A percentile compares a stretch with the other conserved stretches of the same genome.
These are phyloP conservation scores for Neoitamus cyanurus DNA, from an alignment of 2,888 invertebrate species.

Conservation along the genomic window DNA sequence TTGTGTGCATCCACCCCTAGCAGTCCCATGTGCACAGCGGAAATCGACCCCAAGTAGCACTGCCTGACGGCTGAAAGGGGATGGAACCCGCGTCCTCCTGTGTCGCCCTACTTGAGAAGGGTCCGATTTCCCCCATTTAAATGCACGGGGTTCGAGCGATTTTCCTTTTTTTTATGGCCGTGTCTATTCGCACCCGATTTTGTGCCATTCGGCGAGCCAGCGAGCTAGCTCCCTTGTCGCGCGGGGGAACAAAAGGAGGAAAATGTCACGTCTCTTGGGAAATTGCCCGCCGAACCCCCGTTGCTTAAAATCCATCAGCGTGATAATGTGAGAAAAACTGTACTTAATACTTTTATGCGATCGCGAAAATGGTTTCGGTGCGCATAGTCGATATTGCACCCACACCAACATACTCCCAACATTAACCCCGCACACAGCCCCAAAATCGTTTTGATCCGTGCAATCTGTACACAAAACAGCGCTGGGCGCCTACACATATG, in stretches of 20 bases:
- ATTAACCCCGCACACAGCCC: background rate
- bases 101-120: background rate
- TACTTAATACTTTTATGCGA: constrained; percentile 10
- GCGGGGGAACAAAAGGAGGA: background rate
- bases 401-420: background rate
- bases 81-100: background rate
- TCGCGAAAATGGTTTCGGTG: constrained; percentile 7
- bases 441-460: background rate
- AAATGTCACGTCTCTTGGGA: background rate
- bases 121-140: constrained; percentile 25
- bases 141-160: background rate
- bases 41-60: background rate
- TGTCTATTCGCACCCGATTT: background rate
- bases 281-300: background rate
- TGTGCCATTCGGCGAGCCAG: too few species aligned
- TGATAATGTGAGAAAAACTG: background rate
- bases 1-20: constrained; percentile 5
- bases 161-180: too few species aligned
- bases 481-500: background rate
- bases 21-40: background rate
- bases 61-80: background rate
- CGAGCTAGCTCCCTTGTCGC: background rate
- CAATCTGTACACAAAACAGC: background rate
- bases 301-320: background rate
- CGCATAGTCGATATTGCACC: constrained; percentile 8